These are phyloP conservation scores for Barypeithes pellucidus DNA, from an alignment of 2,888 invertebrate genomes.

Conservation along the genomic window DNA sequence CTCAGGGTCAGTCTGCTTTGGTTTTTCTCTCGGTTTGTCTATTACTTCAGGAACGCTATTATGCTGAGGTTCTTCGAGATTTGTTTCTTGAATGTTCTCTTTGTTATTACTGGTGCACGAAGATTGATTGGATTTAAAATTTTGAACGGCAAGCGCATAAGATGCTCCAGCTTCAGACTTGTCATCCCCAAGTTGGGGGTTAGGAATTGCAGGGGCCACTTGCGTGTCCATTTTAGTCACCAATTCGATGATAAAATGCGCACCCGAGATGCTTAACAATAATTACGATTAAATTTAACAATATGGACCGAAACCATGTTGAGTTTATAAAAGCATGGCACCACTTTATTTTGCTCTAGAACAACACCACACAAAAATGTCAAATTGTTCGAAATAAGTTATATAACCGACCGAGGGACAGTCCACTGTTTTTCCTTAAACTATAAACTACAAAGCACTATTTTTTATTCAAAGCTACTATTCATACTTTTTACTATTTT, in stretches of 20 bases:
- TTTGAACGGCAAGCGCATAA: conserved; percentile 81
- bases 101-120: conserved; percentile 63
- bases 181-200: conserved; percentile 61
- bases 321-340: conserved; percentile 69
- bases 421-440: conserved; percentile 24
- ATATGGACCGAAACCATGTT: conserved; percentile 71
- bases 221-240: conserved; percentile 65
- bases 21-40: conserved; percentile 55
- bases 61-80: conserved; percentile 52
- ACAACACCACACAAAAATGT: conserved; percentile 42
- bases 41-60: conserved; percentile 41
- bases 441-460: conserved; percentile 45
- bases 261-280: conserved; percentile 51
- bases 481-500: conserved; percentile 43
- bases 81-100: conserved; percentile 63
- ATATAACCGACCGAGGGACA: conserved; percentile 35
- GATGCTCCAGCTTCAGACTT: conserved; percentile 75
- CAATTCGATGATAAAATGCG: conserved; percentile 53
- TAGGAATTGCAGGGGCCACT: conserved; percentile 61
- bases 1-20: conserved; percentile 51
- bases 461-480: conserved; percentile 38
- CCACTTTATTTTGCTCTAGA: conserved; percentile 37
- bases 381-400: conserved; percentile 39
- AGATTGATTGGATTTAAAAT: conserved; percentile 69
- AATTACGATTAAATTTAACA: conserved; percentile 63